phyloP scores from a whole-genome alignment of 1,140 invertebrate genomes.

The Gryon sp. region DNA sequence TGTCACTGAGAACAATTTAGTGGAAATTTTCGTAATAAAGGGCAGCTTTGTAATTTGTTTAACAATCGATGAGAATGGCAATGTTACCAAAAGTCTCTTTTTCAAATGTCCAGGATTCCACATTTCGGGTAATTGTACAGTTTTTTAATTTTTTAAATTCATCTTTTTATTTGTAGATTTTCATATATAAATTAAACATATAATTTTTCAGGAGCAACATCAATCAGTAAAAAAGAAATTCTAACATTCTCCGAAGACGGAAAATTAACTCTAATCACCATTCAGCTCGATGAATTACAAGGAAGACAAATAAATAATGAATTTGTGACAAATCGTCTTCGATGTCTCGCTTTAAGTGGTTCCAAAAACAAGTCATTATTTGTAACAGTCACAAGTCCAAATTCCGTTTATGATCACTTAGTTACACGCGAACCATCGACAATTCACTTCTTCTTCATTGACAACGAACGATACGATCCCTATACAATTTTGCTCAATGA shows the following conservation, averaged over 20 bases:
- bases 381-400: constrained; percentile 71
- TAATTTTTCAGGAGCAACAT: constrained; percentile 12
- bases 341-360: constrained; percentile 71
- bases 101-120: constrained; percentile 59
- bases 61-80: constrained; percentile 38
- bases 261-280: constrained; percentile 57
- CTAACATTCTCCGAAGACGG: constrained; percentile 70
- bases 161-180: constrained; percentile 15
- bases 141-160: not conserved
- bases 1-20: constrained; percentile 21
- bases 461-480: constrained; percentile 61
- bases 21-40: constrained; percentile 65
- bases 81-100: constrained; percentile 38
- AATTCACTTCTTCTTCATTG: constrained; percentile 68
- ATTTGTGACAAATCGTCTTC: constrained; percentile 58
- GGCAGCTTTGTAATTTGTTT: constrained; percentile 62
- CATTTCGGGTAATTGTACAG: constrained; percentile 57
- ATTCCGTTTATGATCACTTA: constrained; percentile 72
- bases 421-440: constrained; percentile 70
- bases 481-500: constrained; percentile 59
- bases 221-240: constrained; percentile 32
- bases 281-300: constrained; percentile 29
- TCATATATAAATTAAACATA: no score
- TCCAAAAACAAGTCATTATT: constrained; percentile 69
- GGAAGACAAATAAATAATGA: constrained; percentile 50